Percentiles rank a stretch among this genome's conserved stretches.
These are phyloP conservation scores for Coendou prehensilis DNA, from an alignment of 2,797 vertebrate species.

Conservation along the genomic window DNA sequence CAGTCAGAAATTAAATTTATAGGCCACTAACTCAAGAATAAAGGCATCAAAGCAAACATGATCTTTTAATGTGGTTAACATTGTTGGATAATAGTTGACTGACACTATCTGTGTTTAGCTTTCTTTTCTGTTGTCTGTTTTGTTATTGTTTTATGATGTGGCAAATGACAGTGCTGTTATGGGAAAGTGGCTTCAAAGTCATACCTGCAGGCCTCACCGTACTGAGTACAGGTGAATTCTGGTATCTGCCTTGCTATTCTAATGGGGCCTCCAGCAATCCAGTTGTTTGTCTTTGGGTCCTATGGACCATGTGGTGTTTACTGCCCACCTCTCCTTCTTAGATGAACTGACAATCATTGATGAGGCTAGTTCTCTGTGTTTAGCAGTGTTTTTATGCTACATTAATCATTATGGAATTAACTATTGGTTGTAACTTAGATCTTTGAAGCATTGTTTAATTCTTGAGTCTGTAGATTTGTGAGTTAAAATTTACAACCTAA, in stretches of 20 bases:
- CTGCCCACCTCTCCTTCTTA: conserved; percentile 19
- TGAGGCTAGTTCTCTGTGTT: conserved; percentile 54
- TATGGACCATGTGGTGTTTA: conserved; percentile 35
- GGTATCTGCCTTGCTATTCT: conserved; percentile 43
- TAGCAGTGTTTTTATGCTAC: conserved; percentile 11
- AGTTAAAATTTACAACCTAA: conserved; percentile 54
- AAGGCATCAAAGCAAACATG: conserved; percentile 63
- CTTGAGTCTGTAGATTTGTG: conserved; percentile 47
- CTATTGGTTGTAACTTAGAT: conserved; percentile 57
- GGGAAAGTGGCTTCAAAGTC: conserved; percentile 74
- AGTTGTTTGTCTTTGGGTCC: conserved; percentile 50
- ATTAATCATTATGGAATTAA: conserved; percentile 65
- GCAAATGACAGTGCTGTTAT: conserved; percentile 20
- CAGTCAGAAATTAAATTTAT: conserved; percentile 72
- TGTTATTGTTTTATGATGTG: conserved; percentile 54
- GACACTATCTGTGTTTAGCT: conserved; percentile 55
- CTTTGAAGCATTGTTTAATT: conserved; percentile 69
- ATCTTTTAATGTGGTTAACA: conserved; percentile 63
- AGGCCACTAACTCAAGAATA: conserved; percentile 59
- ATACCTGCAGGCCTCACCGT: conserved; percentile 56
- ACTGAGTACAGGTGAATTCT: conserved; percentile 46
- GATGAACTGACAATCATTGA: conserved; percentile 45
- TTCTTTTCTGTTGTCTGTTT: conserved; percentile 59
- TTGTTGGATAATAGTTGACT: conserved; percentile 37
- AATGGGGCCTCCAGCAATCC: conserved; percentile 55